phyloP scores from a whole-genome alignment of 2,888 invertebrate species.

The Trimorus sp. region DNA sequence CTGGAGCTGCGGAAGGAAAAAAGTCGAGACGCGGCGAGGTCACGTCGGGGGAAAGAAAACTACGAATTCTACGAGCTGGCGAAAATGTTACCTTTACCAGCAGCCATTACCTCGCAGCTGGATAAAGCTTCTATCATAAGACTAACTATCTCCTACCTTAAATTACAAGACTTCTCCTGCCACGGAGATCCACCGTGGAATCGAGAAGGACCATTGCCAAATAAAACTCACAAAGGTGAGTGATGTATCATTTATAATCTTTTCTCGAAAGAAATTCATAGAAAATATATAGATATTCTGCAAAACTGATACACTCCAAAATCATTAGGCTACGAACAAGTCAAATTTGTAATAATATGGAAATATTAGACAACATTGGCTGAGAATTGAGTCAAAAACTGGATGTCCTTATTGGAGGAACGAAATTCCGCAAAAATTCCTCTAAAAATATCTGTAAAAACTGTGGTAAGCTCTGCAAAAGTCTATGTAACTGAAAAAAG shows the following conservation, averaged over 20 bases:
- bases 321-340: no score
- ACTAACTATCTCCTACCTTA: slow-evolving; percentile 97
- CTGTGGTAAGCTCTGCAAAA: no score
- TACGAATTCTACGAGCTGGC: slow-evolving; percentile 98
- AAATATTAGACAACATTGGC: no score
- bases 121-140: slow-evolving; percentile 98
- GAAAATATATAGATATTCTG: no score
- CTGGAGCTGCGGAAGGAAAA: slow-evolving; percentile 96
- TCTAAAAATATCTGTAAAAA: no score
- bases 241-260: neutral
- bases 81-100: slow-evolving; percentile 94
- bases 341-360: no score
- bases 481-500: no score
- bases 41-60: slow-evolving; percentile 96
- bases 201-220: slow-evolving; percentile 89
- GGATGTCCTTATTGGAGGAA: no score
- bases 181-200: slow-evolving; percentile 99
- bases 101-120: slow-evolving; percentile 96
- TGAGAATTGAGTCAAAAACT: no score
- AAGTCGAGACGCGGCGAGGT: slow-evolving; percentile 95
- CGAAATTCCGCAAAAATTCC: no score
- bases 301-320: no score
- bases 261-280: no score
- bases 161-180: slow-evolving; percentile 95
- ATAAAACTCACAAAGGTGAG: slow-evolving; percentile 92